phyloP scores from a whole-genome alignment of 2,113 vertebrate genomes.

The Cynopterus brachyotis region DNA sequence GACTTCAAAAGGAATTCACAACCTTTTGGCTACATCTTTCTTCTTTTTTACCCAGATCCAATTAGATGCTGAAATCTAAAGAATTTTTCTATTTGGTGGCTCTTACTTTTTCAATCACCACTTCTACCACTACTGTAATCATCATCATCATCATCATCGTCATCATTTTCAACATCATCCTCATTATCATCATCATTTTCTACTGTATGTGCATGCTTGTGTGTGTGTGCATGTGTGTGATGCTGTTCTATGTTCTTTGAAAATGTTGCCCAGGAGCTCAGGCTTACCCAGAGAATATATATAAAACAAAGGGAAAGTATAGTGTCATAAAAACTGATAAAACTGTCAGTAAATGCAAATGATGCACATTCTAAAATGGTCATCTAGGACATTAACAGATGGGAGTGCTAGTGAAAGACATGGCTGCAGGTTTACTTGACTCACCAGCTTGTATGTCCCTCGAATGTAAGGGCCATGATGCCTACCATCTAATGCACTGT shows the following conservation, averaged over 20 bases:
- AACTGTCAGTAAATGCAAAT: neutral
- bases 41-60: neutral
- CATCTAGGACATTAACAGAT: neutral
- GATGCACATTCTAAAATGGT: neutral
- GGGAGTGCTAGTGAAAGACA: neutral
- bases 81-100: neutral
- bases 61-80: neutral
- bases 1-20: slow-evolving; percentile 42
- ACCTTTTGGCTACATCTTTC: neutral
- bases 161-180: neutral
- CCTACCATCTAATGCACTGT: neutral
- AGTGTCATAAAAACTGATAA: neutral
- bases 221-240: neutral
- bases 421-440: neutral
- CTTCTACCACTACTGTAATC: neutral
- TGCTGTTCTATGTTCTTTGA: neutral
- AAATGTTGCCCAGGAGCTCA: neutral
- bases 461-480: neutral
- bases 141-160: neutral
- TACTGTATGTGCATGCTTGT: neutral
- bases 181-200: neutral
- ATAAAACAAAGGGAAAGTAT: neutral
- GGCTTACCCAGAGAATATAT: neutral
- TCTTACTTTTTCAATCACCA: neutral
- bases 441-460: neutral